A percentile compares a stretch with the other conserved stretches of the same genome.
Evolutionary conservation across 2,888 invertebrate species (phyloP).

Genomic region (Marronus borbonicus): DNA sequence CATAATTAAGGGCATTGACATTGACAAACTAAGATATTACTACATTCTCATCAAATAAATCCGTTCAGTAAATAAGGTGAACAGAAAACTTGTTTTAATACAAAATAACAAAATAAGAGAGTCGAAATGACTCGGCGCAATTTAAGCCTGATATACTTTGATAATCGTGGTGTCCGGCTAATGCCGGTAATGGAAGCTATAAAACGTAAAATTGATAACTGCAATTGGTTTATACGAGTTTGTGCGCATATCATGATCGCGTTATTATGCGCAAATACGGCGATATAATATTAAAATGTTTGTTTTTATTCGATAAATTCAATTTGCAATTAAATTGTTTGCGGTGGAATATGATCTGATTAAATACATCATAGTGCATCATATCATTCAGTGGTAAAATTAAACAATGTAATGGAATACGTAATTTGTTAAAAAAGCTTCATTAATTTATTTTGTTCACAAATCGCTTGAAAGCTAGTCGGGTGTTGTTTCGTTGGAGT

Average conservation of each 20-base stretch:
- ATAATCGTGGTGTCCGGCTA: not conserved
- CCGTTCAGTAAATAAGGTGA: not conserved
- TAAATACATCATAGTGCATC: not conserved
- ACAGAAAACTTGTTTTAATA: not conserved
- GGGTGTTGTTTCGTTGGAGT: too few relatives aligned
- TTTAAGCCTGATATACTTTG: not conserved
- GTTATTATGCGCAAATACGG: constrained; percentile 4
- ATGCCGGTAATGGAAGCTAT: not conserved
- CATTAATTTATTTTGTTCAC: constrained; percentile 11
- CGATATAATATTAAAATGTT: not conserved
- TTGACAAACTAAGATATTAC: not conserved
- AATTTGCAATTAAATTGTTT: constrained; percentile 17
- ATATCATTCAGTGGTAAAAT: not conserved
- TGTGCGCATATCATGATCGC: not conserved
- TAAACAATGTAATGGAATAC: constrained; percentile 8
- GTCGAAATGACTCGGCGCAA: not conserved
- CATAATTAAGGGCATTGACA: too few relatives aligned
- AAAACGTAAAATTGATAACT: not conserved
- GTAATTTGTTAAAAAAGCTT: not conserved
- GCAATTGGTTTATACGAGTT: not conserved
- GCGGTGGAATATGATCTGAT: not conserved
- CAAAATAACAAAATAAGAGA: not conserved
- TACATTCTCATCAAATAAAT: not conserved
- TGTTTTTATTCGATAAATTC: constrained; percentile 14
- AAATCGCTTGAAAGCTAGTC: not conserved